These are phyloP conservation scores for Brachionus calyciflorus DNA, from an alignment of 1,140 invertebrate species.

Conservation along the genomic window DNA sequence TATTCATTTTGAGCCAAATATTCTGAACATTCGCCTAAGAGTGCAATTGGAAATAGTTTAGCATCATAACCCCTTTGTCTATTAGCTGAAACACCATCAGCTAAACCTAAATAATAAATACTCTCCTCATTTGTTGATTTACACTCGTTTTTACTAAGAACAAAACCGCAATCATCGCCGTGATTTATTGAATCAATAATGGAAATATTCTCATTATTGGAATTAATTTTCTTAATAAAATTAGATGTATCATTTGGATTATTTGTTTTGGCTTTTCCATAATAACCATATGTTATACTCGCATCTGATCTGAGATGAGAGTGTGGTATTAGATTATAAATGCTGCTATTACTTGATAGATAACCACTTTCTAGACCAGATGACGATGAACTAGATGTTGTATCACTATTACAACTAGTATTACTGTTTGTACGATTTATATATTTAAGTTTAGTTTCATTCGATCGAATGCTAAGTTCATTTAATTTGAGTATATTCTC, in stretches of 20 bases:
- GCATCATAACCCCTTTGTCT: constrained; percentile 28
- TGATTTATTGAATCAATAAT: not conserved
- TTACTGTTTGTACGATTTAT: constrained; percentile 27
- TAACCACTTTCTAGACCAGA: constrained; percentile 27
- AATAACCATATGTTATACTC: constrained; percentile 33
- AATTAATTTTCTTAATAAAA: not conserved
- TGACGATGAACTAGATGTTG: constrained; percentile 7
- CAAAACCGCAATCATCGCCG: constrained; percentile 19
- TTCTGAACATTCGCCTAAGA: not conserved
- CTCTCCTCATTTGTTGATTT: not conserved
- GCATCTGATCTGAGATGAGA: not conserved
- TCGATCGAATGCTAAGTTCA: not conserved
- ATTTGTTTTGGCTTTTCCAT: constrained; percentile 9
- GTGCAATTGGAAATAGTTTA: constrained; percentile 31
- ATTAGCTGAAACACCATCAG: constrained; percentile 44
- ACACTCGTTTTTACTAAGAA: not conserved
- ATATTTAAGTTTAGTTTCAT: constrained; percentile 1
- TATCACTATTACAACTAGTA: constrained; percentile 18
- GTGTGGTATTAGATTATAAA: constrained; percentile 26
- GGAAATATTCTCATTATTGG: not conserved
- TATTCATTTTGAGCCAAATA: not conserved
- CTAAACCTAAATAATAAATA: constrained; percentile 28
- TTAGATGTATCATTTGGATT: not conserved
- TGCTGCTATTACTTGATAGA: constrained; percentile 27
- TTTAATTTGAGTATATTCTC: constrained; percentile 32